These are phyloP conservation scores for Dendrolimus punctatus DNA, from an alignment of 1,140 invertebrate species.

Conservation along the genomic window DNA sequence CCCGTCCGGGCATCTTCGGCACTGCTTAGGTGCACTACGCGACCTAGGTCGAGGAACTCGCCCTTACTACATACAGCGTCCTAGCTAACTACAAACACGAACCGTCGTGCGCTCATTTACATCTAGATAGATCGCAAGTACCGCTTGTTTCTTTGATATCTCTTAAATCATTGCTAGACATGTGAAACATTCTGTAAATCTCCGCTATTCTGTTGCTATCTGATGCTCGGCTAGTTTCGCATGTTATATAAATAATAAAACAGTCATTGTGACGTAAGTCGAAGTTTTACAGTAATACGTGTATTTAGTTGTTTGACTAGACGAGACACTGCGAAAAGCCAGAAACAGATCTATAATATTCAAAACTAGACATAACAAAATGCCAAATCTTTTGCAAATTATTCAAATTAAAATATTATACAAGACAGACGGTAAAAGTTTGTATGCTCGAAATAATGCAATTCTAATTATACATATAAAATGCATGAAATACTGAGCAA, in stretches of 20 bases:
- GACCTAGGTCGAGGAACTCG: slow-evolving; percentile 19
- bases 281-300: too few species aligned
- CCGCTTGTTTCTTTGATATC: slow-evolving; percentile 20
- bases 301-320: too few species aligned
- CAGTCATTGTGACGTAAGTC: slow-evolving; percentile 34
- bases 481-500: slow-evolving; percentile 8
- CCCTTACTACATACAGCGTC: slow-evolving; percentile 14
- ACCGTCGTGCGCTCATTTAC: slow-evolving; percentile 29
- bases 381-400: too few species aligned
- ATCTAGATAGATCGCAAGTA: slow-evolving; percentile 23
- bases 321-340: too few species aligned
- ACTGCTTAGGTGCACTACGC: slow-evolving; percentile 42
- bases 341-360: too few species aligned
- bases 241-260: slow-evolving; percentile 26
- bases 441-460: too few species aligned
- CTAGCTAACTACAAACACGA: slow-evolving; percentile 10
- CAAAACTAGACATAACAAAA: too few species aligned
- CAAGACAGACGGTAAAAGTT: too few species aligned
- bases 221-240: slow-evolving; percentile 22
- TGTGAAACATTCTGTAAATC: slow-evolving; percentile 28
- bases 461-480: too few species aligned
- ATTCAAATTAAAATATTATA: too few species aligned
- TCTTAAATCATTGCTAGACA: slow-evolving; percentile 18
- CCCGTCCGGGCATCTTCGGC: slow-evolving; percentile 42
- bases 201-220: slow-evolving; percentile 45